A percentile compares a stretch with the other conserved stretches of the same genome.
Conservation (phyloP, 2,113 vertebrate species). For the Platysteira castanea region DNA sequence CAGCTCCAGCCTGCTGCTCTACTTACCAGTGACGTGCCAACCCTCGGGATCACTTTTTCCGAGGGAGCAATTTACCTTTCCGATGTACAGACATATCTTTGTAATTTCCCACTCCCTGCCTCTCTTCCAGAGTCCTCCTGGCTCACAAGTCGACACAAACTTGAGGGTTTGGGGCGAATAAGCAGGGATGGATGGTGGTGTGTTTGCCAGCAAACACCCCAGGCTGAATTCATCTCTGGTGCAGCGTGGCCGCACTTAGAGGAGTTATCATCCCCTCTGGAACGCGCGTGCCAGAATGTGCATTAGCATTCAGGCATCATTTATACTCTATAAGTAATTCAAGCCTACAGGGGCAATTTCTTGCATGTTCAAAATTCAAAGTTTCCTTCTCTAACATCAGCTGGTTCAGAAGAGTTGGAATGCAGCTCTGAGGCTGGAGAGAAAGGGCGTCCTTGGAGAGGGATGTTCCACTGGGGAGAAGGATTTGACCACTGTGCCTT, state of each 20-base stretch:
- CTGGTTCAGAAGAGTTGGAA: neutral
- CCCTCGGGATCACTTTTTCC: neutral
- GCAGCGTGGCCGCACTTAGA: neutral
- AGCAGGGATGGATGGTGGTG: neutral
- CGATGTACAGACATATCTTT: neutral
- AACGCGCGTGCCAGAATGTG: accelerated
- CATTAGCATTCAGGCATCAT: neutral
- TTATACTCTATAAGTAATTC: neutral
- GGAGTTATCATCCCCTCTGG: neutral
- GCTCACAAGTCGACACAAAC: neutral
- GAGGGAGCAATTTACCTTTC: neutral
- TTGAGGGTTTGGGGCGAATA: neutral
- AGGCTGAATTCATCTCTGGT: neutral
- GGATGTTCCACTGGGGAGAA: neutral
- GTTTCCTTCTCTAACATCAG: neutral
- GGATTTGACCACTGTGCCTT: neutral
- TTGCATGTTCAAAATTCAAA: neutral
- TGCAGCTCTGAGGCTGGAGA: neutral
- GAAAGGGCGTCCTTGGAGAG: neutral
- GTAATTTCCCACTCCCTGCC: neutral
- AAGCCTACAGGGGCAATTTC: neutral
- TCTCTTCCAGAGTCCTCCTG: neutral
- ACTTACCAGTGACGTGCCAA: neutral
- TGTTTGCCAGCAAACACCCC: neutral
- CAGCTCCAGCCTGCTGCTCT: neutral